Percentiles rank a stretch among this genome's conserved stretches.
phyloP scores from a whole-genome alignment of 1,140 invertebrate species.

The Forficula auricularia region DNA sequence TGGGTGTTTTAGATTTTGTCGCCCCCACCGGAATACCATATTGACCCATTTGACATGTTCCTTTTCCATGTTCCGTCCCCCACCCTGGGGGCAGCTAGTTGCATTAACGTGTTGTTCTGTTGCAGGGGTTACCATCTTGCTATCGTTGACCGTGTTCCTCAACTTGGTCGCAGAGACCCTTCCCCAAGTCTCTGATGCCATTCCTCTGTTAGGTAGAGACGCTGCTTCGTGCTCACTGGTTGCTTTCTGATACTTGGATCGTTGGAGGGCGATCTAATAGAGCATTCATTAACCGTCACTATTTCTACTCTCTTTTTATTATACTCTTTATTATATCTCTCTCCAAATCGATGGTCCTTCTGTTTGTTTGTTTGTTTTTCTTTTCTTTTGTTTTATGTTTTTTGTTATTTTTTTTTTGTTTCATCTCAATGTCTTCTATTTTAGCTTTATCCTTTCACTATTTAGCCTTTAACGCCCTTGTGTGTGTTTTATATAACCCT shows the following conservation, averaged over 20 bases:
- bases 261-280: conserved; percentile 21
- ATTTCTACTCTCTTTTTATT: conserved; percentile 1
- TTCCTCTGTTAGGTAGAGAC: conserved; percentile 74
- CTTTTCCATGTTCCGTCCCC: too few species aligned
- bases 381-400: conserved; percentile 5
- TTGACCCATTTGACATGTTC: too few species aligned
- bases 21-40: too few species aligned
- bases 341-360: not conserved
- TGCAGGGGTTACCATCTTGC: conserved; percentile 98
- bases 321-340: conserved; percentile 1
- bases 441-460: not conserved
- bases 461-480: too few species aligned
- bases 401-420: conserved; percentile 2
- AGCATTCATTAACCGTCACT: conserved; percentile 1
- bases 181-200: conserved; percentile 87
- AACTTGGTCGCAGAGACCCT: conserved; percentile 89
- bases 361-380: conserved; percentile 4
- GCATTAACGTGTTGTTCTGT: conserved; percentile 22
- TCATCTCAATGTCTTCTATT: not conserved
- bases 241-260: conserved; percentile 25
- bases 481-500: too few species aligned
- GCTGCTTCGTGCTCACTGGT: conserved; percentile 7
- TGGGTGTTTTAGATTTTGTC: too few species aligned
- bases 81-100: too few species aligned
- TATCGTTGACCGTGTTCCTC: conserved; percentile 98